A percentile compares a stretch with the other conserved stretches of the same genome.
Conservation (phyloP, 2,888 invertebrate species). For the Atrina japonica region DNA sequence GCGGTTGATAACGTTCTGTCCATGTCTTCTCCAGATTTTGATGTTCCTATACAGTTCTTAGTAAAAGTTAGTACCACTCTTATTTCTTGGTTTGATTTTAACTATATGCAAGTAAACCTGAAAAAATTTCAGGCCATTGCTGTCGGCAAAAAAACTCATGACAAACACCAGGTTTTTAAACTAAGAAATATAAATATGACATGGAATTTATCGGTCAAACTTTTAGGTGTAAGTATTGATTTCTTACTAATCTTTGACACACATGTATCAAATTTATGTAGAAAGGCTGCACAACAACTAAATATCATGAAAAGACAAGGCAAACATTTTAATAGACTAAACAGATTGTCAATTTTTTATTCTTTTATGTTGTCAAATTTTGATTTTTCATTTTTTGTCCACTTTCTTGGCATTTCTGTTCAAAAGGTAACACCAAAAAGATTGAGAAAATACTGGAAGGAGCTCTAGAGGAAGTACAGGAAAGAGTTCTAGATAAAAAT, state of each 20-base stretch:
- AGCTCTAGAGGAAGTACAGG: no score
- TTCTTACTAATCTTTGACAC: conserved; percentile 16
- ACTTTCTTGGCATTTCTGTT: conserved; percentile 24
- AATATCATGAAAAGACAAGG: conserved; percentile 27
- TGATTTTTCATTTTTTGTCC: conserved; percentile 39
- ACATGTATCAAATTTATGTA: conserved; percentile 29
- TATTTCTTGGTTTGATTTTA: no score
- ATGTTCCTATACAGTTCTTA: no score
- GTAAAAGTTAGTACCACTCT: no score
- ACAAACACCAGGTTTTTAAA: not conserved
- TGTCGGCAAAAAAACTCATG: no score
- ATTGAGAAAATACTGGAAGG: no score
- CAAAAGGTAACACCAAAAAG: conserved; percentile 18
- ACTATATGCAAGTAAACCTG: no score
- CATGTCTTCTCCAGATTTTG: no score
- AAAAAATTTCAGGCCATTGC: no score
- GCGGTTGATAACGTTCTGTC: no score
- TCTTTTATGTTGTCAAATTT: conserved; percentile 31
- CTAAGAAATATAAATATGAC: conserved; percentile 1
- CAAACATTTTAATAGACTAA: conserved; percentile 11
- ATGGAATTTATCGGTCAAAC: conserved; percentile 21
- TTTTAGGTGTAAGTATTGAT: conserved; percentile 31
- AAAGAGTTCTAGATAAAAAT: no score
- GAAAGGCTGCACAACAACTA: conserved; percentile 26
- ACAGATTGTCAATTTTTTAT: conserved; percentile 21